phyloP scores from a whole-genome alignment of 2,888 invertebrate species.

The Tiphia femorata region DNA sequence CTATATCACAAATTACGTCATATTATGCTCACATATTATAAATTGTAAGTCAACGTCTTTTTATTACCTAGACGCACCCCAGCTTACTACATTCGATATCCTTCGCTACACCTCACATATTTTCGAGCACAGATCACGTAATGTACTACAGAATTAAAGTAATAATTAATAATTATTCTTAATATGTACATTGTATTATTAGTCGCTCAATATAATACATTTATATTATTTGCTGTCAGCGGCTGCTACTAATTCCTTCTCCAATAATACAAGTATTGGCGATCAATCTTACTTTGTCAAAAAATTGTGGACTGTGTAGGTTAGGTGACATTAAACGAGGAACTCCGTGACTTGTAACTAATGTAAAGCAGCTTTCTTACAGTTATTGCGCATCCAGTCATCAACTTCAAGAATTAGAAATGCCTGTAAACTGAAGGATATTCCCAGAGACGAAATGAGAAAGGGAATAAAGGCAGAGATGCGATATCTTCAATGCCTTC shows the following conservation, averaged over 20 bases:
- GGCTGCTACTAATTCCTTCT: constrained; percentile 25
- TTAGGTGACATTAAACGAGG: too few relatives aligned
- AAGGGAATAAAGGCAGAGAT: too few relatives aligned
- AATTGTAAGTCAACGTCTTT: constrained; percentile 27
- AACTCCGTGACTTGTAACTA: too few relatives aligned
- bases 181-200: constrained; percentile 50
- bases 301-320: too few relatives aligned
- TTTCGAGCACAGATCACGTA: constrained; percentile 38
- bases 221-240: constrained; percentile 27
- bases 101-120: constrained; percentile 39
- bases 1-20: not conserved
- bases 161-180: constrained; percentile 44
- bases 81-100: constrained; percentile 37
- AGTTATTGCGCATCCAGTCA: too few relatives aligned
- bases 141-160: constrained; percentile 43
- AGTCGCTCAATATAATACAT: constrained; percentile 49
- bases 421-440: too few relatives aligned
- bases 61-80: constrained; percentile 50
- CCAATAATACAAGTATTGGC: too few relatives aligned
- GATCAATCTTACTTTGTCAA: too few relatives aligned
- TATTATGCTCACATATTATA: not conserved
- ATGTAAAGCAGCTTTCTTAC: too few relatives aligned
- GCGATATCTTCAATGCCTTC: too few relatives aligned
- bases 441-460: too few relatives aligned
- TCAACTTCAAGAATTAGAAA: too few relatives aligned